phyloP scores from a whole-genome alignment of 1,140 invertebrate species.

The Popillia japonica region DNA sequence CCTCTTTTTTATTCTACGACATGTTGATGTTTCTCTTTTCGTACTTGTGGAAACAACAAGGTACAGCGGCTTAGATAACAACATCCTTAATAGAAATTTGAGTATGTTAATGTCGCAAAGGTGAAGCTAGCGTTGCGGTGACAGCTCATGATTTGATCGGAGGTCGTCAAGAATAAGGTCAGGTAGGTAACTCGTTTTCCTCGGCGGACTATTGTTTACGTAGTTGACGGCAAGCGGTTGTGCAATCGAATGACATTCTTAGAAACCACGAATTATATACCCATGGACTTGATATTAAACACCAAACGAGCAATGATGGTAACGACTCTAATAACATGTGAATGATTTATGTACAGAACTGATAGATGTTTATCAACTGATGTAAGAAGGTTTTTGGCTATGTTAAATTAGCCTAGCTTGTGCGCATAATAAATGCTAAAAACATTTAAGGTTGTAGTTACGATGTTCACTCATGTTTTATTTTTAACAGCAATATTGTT shows the following conservation, averaged over 20 bases:
- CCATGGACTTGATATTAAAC: background rate
- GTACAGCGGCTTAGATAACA: background rate
- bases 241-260: slow-evolving; percentile 46
- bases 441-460: no score
- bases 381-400: no score
- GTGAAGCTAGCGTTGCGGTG: slow-evolving; percentile 7
- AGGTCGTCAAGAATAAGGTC: slow-evolving; percentile 50
- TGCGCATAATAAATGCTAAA: no score
- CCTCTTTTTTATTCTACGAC: background rate
- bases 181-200: slow-evolving; percentile 47
- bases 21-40: slow-evolving; percentile 5
- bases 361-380: no score
- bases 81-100: background rate
- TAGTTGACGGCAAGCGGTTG: slow-evolving; percentile 44
- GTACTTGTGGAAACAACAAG: slow-evolving; percentile 8
- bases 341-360: no score
- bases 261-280: slow-evolving; percentile 32
- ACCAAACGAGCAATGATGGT: background rate
- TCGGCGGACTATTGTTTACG: slow-evolving; percentile 49
- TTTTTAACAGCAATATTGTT: no score
- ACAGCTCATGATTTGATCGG: slow-evolving; percentile 45
- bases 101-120: slow-evolving; percentile 34
- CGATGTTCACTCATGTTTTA: no score
- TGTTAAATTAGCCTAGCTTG: no score
- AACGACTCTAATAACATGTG: background rate